Base-by-base conservation (phyloP, 2,113 vertebrate species). In the Ophthalmolycus amberensis region DNA sequence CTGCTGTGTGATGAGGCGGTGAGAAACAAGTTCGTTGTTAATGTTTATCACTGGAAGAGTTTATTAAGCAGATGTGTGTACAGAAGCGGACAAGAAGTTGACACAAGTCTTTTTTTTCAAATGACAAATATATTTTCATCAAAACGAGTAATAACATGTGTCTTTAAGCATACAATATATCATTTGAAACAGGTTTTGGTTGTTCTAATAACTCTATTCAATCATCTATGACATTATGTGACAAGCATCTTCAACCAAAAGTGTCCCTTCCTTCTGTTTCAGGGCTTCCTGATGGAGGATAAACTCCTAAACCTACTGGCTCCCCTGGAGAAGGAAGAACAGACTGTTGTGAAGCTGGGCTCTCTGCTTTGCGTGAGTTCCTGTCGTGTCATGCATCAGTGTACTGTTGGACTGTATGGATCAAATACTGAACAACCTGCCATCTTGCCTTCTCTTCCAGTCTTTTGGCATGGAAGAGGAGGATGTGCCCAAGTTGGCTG, bases 231-330 rank as follows among this genome's bases (percentile, higher is more conserved):
- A 37, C n/a, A 37, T 48, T 9, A 38, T 20, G 29, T 73, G 71
- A 74, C n/a, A 6, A 42, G 25, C 32, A 66, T 25, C 12, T 71
- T 77, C 0, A 46, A 32, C 15, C 9, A 29, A 48, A 62, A 1
- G 14, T 56, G 6, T 5, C 22, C 34, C 46, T 15, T 52, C 22
- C 14, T 27, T 48, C 60, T 25, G 1, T 42, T 20, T 74, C 75
- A 97, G 97, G 96, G 95, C 15, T 97, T 97, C 86, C 93, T 97
- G 63, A 90, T 96, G 34, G 96, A 97, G 44, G 92, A 87, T 67
- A 95, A 95, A 66, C 87, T 96, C 62, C 82, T 87, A 42, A 92
- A 91, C 52, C 90, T 96, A 7, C 91, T 96, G 34, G 83, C 88
- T 12, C 92, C 94, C 1, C 86, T 96, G 88, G 93, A 95, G 72